Conservation (phyloP, 2,113 vertebrate genomes). For the Daphoenositta chrysoptera region DNA sequence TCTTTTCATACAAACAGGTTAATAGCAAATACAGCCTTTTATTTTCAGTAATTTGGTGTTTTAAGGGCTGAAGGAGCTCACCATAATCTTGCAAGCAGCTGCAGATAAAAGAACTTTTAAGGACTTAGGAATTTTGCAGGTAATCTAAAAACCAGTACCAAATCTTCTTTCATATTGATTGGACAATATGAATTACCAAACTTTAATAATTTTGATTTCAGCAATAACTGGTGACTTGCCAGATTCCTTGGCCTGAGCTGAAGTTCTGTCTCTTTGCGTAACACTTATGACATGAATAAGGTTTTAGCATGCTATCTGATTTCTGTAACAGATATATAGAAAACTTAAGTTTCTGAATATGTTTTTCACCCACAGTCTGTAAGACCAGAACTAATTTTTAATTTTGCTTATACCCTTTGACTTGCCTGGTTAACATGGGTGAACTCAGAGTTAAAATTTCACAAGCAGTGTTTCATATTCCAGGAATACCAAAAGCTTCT, state of each 20-base stretch:
- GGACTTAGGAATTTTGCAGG: neutral
- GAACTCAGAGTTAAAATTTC: conserved; percentile 60
- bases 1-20: neutral
- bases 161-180: neutral
- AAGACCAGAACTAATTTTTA: conserved; percentile 50
- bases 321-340: neutral
- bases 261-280: neutral
- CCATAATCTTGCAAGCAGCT: neutral
- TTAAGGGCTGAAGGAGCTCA: neutral
- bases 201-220: neutral
- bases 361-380: neutral
- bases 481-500: neutral
- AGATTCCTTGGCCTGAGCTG: neutral
- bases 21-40: neutral
- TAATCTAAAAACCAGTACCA: neutral
- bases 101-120: neutral
- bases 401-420: conserved; percentile 44
- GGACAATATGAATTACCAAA: neutral
- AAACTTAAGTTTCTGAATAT: neutral
- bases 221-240: neutral
- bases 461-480: conserved; percentile 5
- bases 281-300: neutral
- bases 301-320: neutral
- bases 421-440: conserved; percentile 24
- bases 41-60: neutral